A percentile compares a stretch with the other conserved stretches of the same genome.
Conservation (phyloP, 2,797 vertebrate species). For the Typhlichthys subterraneus region DNA sequence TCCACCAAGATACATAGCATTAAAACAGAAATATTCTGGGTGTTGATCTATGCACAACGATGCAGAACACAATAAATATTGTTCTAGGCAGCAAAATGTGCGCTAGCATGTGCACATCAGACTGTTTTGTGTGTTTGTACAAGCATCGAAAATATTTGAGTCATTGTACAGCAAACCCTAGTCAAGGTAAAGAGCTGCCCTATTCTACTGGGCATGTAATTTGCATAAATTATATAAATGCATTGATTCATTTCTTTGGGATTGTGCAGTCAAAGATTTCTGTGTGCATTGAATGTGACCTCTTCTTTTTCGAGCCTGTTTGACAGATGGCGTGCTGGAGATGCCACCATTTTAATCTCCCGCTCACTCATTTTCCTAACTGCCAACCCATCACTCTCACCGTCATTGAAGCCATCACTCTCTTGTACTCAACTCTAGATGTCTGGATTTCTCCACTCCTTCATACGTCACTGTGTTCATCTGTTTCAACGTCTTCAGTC, state of each 20-base stretch:
- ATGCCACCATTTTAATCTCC: constrained; percentile 55
- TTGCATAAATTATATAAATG: constrained; percentile 21
- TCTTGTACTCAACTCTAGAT: constrained; percentile 23
- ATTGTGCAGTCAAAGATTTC: constrained; percentile 33
- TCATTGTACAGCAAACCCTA: no score
- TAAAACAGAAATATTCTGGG: no score
- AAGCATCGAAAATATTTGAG: no score
- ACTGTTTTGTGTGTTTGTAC: no score
- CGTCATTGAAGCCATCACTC: constrained; percentile 9
- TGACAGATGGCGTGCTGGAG: constrained; percentile 58
- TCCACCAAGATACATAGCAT: no score
- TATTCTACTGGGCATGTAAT: neutral
- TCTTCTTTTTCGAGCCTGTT: neutral
- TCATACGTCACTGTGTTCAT: no score
- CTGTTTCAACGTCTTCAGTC: neutral
- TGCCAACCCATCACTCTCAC: constrained; percentile 15
- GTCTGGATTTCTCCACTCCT: constrained; percentile 11
- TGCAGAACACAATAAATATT: no score
- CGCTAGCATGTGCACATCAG: no score
- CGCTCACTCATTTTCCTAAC: constrained; percentile 20
- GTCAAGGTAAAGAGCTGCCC: neutral
- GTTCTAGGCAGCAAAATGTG: no score
- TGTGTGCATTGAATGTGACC: constrained; percentile 12
- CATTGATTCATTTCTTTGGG: constrained; percentile 44
- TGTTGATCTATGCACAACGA: no score